phyloP scores from a whole-genome alignment of 2,797 vertebrate species.

The Tinamus major region DNA sequence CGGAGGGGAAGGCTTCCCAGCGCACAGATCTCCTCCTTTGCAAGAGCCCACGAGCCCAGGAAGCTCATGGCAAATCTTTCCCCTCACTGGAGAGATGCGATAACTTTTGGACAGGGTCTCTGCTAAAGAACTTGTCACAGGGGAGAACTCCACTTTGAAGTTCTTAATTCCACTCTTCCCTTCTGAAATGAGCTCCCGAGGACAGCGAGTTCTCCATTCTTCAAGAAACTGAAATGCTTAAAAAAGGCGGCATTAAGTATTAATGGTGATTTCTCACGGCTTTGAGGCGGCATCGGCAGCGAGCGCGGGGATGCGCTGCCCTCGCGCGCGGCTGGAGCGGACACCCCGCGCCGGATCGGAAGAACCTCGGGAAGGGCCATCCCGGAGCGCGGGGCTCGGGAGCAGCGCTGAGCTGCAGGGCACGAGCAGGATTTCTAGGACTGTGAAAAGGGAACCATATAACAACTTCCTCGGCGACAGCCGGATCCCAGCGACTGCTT shows the following conservation, averaged over 20 bases:
- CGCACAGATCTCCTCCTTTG: conserved; percentile 47
- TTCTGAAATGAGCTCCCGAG: conserved; percentile 14
- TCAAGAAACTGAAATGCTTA: background rate
- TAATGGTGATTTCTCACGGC: background rate
- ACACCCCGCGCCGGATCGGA: background rate
- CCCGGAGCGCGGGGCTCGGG: fast-evolving
- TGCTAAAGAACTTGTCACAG: conserved; percentile 59
- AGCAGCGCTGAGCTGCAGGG: background rate
- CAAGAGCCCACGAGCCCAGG: conserved; percentile 21
- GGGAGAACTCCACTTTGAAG: conserved; percentile 61
- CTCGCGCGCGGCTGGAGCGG: background rate
- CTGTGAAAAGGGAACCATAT: background rate
- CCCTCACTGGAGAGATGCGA: conserved; percentile 48
- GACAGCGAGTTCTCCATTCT: background rate
- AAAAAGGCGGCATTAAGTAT: conserved; percentile 5
- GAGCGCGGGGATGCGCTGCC: background rate
- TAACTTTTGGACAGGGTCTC: conserved; percentile 51
- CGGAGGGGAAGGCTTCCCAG: conserved; percentile 43
- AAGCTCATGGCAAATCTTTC: conserved; percentile 57
- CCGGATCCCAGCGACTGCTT: fast-evolving
- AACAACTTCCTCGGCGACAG: background rate
- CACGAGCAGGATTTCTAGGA: background rate
- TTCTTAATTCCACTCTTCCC: conserved; percentile 58
- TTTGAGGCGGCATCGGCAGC: background rate
- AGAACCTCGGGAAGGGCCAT: background rate